Evolutionary conservation across 2,113 vertebrate genomes (phyloP).

Genomic region (Syngnathoides biaculeatus): DNA sequence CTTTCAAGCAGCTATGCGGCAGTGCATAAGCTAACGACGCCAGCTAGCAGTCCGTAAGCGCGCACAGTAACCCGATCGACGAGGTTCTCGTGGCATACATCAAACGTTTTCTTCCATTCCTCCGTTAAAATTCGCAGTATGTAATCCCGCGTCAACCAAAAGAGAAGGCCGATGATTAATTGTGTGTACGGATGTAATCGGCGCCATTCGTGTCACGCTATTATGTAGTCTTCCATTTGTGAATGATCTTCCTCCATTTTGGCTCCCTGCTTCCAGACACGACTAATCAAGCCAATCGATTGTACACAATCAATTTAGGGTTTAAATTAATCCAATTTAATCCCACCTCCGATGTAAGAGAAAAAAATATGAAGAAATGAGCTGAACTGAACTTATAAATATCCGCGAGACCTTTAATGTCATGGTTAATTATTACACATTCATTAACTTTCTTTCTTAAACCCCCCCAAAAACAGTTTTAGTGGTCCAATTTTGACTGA

Average conservation of each 20-base stretch:
- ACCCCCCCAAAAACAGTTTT: too few species aligned
- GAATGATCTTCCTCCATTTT: too few species aligned
- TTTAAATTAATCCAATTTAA: not conserved
- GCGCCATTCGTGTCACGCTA: not conserved
- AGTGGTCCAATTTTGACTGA: too few species aligned
- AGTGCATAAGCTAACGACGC: too few species aligned
- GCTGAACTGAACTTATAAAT: too few species aligned
- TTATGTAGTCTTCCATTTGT: not conserved
- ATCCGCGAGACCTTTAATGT: too few species aligned
- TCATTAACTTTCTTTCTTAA: too few species aligned
- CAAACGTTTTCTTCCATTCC: not conserved
- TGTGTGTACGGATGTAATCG: not conserved
- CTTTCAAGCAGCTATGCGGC: slow-evolving; percentile 4
- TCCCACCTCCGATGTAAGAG: not conserved
- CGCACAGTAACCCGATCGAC: too few species aligned
- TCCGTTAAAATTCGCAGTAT: not conserved
- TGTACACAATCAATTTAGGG: not conserved
- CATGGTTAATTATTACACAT: too few species aligned
- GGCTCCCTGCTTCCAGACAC: not conserved
- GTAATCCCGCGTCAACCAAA: not conserved
- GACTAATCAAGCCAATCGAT: not conserved
- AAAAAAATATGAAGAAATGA: too few species aligned
- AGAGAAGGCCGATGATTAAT: not conserved
- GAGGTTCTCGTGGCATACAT: not conserved
- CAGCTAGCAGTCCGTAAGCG: too few species aligned